These are phyloP conservation scores for Drosophila guanche DNA, from an alignment of 1,140 invertebrate species.

Conservation along the genomic window DNA sequence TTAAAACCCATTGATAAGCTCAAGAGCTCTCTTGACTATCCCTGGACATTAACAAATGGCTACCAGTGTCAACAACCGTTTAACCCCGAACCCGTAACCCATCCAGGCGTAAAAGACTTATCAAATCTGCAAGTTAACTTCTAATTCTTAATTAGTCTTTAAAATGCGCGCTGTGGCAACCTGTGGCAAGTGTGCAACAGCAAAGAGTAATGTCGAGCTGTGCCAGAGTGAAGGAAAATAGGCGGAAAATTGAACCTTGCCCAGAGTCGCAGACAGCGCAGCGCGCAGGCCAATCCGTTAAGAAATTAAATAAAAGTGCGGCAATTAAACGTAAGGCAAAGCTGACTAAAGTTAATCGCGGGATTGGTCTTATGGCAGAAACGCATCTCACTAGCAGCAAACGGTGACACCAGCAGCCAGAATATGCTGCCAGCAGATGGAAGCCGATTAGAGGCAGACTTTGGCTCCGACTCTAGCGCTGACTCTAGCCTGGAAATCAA, in stretches of 20 bases:
- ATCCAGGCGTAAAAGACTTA: slow-evolving; percentile 19
- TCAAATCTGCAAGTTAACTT: slow-evolving; percentile 43
- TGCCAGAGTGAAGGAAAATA: slow-evolving; percentile 41
- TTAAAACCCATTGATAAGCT: too few relatives aligned
- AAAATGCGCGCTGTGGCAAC: slow-evolving; percentile 20
- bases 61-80: slow-evolving; percentile 23
- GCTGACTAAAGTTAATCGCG: slow-evolving; percentile 63
- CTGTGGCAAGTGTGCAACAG: slow-evolving; percentile 35
- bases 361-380: slow-evolving; percentile 30
- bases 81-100: slow-evolving; percentile 23
- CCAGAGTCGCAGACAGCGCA: slow-evolving; percentile 23
- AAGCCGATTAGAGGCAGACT: slow-evolving; percentile 13
- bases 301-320: slow-evolving; percentile 77
- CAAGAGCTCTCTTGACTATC: too few relatives aligned
- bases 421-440: slow-evolving; percentile 5
- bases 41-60: too few relatives aligned
- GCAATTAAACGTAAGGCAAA: slow-evolving; percentile 72
- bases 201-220: background rate
- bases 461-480: slow-evolving; percentile 58
- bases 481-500: slow-evolving; percentile 42
- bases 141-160: slow-evolving; percentile 47
- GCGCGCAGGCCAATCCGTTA: slow-evolving; percentile 25
- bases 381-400: slow-evolving; percentile 42
- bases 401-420: slow-evolving; percentile 32
- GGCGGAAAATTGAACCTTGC: slow-evolving; percentile 50